Evolutionary conservation across 2,888 invertebrate genomes (phyloP).

Genomic region (Carpatolechia fugitivella): DNA sequence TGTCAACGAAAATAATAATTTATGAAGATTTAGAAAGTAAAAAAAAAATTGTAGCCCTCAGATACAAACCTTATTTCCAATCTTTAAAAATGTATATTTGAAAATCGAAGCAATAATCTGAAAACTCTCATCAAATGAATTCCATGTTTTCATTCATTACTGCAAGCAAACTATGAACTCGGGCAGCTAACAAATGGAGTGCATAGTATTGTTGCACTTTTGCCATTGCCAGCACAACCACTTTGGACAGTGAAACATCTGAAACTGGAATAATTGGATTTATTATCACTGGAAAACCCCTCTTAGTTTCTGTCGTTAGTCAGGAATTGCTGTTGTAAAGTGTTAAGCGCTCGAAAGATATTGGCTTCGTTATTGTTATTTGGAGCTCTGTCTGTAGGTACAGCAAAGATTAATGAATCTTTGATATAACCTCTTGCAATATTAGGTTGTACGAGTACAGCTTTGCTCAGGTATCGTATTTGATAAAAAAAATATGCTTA

Average conservation of each 20-base stretch:
- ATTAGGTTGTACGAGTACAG: no score
- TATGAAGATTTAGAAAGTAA: no score
- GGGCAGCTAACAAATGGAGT: conserved; percentile 36
- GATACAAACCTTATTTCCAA: background rate
- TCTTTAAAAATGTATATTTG: background rate
- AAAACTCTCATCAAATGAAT: background rate
- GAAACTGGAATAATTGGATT: conserved; percentile 57
- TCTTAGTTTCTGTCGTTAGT: conserved; percentile 27
- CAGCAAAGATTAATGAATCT: no score
- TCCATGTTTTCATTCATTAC: conserved; percentile 3
- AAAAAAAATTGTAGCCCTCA: no score
- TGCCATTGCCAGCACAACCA: conserved; percentile 17
- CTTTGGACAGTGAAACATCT: conserved; percentile 53
- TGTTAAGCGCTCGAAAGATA: background rate
- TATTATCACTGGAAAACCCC: conserved; percentile 38
- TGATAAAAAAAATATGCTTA: no score
- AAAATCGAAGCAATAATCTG: background rate
- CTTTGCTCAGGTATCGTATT: no score
- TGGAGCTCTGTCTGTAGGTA: no score
- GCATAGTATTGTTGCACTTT: conserved; percentile 25
- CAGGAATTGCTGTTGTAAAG: conserved; percentile 4
- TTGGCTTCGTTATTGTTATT: background rate
- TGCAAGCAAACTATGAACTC: background rate
- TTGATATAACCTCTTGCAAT: no score
- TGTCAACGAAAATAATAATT: no score